These are phyloP conservation scores for Ferdinandea cuprea DNA, from an alignment of 2,888 invertebrate genomes.

Conservation along the genomic window DNA sequence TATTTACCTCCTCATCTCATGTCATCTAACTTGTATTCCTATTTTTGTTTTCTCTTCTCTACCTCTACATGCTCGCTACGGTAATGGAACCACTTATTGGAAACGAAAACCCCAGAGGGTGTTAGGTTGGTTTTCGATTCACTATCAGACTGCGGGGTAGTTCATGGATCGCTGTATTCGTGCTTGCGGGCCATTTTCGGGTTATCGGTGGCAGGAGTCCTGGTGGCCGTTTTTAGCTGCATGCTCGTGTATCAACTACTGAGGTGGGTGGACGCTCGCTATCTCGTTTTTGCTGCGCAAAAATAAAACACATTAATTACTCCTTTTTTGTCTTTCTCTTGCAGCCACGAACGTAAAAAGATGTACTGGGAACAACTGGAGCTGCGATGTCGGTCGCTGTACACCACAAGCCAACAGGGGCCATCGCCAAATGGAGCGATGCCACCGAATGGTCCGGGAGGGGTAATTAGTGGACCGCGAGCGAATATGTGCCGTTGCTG, in stretches of 20 bases:
- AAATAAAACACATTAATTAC: slow-evolving; percentile 57
- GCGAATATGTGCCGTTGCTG: slow-evolving; percentile 86
- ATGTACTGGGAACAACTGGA: slow-evolving; percentile 98
- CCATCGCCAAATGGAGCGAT: slow-evolving; percentile 80
- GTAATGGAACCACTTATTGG: slow-evolving; percentile 67
- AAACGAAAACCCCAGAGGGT: slow-evolving; percentile 83
- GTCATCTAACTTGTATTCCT: slow-evolving; percentile 51
- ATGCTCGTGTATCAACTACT: slow-evolving; percentile 95
- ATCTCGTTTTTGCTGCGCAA: slow-evolving; percentile 14
- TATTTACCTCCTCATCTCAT: not conserved
- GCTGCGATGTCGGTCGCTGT: slow-evolving; percentile 91
- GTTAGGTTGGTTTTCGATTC: slow-evolving; percentile 93
- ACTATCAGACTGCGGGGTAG: slow-evolving; percentile 94
- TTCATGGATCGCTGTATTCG: slow-evolving; percentile 94
- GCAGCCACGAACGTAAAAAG: slow-evolving; percentile 95
- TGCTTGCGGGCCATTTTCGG: slow-evolving; percentile 95
- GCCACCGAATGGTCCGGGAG: slow-evolving; percentile 78
- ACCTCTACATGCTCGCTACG: not conserved
- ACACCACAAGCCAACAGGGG: slow-evolving; percentile 83
- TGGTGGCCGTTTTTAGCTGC: slow-evolving; percentile 95
- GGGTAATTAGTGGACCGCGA: slow-evolving; percentile 82
- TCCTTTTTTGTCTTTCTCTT: slow-evolving; percentile 6
- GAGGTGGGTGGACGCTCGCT: slow-evolving; percentile 84
- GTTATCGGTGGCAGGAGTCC: slow-evolving; percentile 94
- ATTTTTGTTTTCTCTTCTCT: slow-evolving; percentile 27